Base-by-base conservation (phyloP, 2,888 invertebrate genomes). In the Cryptocephalus moraei region DNA sequence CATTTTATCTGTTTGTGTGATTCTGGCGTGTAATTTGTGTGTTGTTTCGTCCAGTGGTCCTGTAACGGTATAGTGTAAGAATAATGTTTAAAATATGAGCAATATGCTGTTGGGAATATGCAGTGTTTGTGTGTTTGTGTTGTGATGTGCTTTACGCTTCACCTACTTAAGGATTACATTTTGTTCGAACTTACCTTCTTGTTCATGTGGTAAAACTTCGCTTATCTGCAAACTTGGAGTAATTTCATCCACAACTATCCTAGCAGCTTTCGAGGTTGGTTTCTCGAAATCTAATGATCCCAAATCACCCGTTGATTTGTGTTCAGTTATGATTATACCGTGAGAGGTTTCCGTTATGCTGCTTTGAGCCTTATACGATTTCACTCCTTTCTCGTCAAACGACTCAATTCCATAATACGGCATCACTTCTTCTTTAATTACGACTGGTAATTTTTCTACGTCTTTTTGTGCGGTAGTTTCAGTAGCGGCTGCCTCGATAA, bases 291-390 rank as follows among this genome's bases (percentile, higher is more conserved):
- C 60, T 48, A 71, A 62, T 60, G 69, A 64, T 67, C 72, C 74
- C 43, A 72, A 62, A 67, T 75, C 74, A 56, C 70, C 74, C 56
- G 73, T 68, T 50, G 70, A 65, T 55, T 64, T 65, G 52, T 69
- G 65, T 59, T 77, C 75, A 43, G 73, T 75, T 47, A 78, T 66
- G 44, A 75, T 66, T 41, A 78, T 57, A 53, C 77, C 72, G 56
- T 74, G 72, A 44, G 69, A 67, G 36, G 49, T 46, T 44, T 47
- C 48, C 44, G 51, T 50, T 45, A 52, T 56, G 40, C 53, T 55
- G 8, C 52, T 44, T 48, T 60, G 46, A 54, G 66, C 67, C 52
- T 58, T 62, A 33, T 61, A 59, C 4, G 48, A 52, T 52, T 56
- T 58, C 1, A 60, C 52, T 41, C 54, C 55, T 34, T 64, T 62